phyloP scores from a whole-genome alignment of 2,797 vertebrate species.

The Trachurus trachurus region DNA sequence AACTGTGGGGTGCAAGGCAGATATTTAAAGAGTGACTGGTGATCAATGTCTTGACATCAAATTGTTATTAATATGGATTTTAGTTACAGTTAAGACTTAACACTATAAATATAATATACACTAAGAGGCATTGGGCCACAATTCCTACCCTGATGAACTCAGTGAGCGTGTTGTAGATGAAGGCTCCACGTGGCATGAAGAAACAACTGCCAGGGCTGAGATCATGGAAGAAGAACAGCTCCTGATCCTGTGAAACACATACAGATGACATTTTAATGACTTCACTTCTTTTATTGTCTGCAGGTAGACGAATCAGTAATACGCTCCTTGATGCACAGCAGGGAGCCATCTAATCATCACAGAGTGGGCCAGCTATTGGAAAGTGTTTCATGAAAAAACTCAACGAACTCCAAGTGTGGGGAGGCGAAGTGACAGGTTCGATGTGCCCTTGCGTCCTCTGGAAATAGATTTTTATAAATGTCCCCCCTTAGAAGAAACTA shows the following conservation, averaged over 20 bases:
- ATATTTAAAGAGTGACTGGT: background rate
- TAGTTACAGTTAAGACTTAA: no score
- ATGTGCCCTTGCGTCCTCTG: background rate
- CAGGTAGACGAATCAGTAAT: constrained; percentile 46
- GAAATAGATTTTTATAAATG: background rate
- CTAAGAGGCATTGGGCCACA: background rate
- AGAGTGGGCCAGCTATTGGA: constrained; percentile 6
- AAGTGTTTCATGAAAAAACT: background rate
- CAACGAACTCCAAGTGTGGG: background rate
- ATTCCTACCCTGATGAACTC: constrained; percentile 93
- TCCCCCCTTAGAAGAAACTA: background rate
- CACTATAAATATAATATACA: background rate
- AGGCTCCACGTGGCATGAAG: constrained; percentile 93
- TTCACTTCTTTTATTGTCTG: constrained; percentile 26
- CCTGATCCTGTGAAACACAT: constrained; percentile 89
- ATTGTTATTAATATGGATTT: background rate
- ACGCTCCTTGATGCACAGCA: constrained; percentile 21
- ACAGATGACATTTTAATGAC: constrained; percentile 35
- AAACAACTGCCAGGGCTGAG: constrained; percentile 98
- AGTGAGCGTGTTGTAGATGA: constrained; percentile 92
- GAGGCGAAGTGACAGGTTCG: background rate
- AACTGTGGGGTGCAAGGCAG: no score
- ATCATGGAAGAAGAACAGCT: constrained; percentile 98
- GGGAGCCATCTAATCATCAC: constrained; percentile 47
- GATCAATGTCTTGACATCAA: background rate